phyloP scores from a whole-genome alignment of 2,113 vertebrate genomes.

The Sinosuthora webbiana region DNA sequence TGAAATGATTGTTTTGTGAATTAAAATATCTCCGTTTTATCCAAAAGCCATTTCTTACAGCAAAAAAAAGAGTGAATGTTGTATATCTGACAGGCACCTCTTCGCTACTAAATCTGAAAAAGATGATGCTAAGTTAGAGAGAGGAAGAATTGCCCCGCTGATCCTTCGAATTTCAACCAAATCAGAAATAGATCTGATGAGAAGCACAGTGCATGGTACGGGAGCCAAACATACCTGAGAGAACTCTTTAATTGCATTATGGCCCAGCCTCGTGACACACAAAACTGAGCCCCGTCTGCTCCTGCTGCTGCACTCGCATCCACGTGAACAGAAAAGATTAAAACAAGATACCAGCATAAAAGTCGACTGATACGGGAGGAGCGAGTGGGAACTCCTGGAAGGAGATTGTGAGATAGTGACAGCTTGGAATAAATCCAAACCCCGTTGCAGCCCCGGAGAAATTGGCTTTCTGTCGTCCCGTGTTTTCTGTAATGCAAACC shows the following conservation, averaged over 20 bases:
- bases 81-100: neutral
- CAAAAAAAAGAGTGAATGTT: neutral
- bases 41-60: neutral
- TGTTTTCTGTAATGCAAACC: conserved; percentile 61
- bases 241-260: neutral
- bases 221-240: neutral
- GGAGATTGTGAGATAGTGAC: conserved; percentile 37
- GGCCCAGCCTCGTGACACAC: neutral
- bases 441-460: neutral
- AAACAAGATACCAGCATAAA: conserved; percentile 22
- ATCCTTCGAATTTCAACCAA: neutral
- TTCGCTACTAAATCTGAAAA: neutral
- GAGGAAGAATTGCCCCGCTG: neutral
- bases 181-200: neutral
- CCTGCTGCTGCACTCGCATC: neutral
- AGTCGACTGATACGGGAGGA: neutral
- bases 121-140: neutral
- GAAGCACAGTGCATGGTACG: rapidly evolving
- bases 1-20: neutral
- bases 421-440: conserved; percentile 31
- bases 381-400: conserved; percentile 19
- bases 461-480: neutral
- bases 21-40: neutral
- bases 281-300: neutral
- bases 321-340: conserved; percentile 12